Evolutionary conservation across 2,888 invertebrate species (phyloP), one percentile per base, ranked within the genome.

Genomic region (Netelia inedita): DNA sequence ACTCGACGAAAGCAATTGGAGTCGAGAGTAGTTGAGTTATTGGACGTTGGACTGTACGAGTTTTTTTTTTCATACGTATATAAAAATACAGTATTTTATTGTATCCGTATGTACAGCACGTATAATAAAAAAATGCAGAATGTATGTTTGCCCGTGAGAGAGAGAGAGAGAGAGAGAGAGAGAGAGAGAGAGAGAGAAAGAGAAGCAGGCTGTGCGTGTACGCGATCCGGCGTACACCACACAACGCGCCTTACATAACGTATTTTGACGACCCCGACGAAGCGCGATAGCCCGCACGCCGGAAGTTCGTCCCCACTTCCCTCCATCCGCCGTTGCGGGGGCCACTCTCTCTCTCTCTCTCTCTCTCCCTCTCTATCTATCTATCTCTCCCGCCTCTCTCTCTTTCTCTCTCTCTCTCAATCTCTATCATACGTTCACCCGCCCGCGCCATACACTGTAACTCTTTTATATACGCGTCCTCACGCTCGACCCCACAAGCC

Each of bases 201-300:
- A 79, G 75, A 68, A 61, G 63, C 73, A 78, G 43, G 69, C 74
- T 57, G 82, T 72, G 79, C 80, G 79, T 82, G 81, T 74, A 68
- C 71, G 66, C 79, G 74, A 41, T 69, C 63, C 79, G 82, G 69
- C 79, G 79, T 82, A 76, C 82, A 82, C 74, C 81, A 83, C 6
- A 35, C 74, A 84, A 86, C 85, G 85, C 84, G 85, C 71, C 85
- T 90, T 89, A 89, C 90, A 87, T 89, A 90, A 90, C 84, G 87
- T 89, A 90, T 89, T 90, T 89, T 88, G 89, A 90, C 89, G 90
- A 90, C 89, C 90, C 88, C 88, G 86, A 81, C 79, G 83, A 86
- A 86, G 81, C 85, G 88, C 88, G 89, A 88, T 89, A 89, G 89
- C 88, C 87, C 87, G 86, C 85, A 69, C 80, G 83, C 89, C 89